Evolutionary conservation across 2,888 invertebrate species (phyloP), one percentile per base, ranked within the genome.

Genomic region (Dasypolia templi): DNA sequence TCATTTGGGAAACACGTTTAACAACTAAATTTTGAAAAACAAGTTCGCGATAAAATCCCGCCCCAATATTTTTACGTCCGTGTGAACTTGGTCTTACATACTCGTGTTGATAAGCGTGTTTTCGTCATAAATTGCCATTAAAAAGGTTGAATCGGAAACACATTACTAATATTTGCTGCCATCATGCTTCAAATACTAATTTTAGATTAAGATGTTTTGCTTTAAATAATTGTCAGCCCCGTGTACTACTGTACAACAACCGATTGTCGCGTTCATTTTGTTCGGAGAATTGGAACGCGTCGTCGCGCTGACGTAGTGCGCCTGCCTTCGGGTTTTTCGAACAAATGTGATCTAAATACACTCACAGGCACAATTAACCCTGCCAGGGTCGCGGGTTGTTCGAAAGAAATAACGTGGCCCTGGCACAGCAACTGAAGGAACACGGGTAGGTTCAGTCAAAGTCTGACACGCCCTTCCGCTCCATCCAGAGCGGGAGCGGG

Each of bases 21-120:
- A 72, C 59, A 72, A 59, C 3, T 2, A 7, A 12, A 0, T 22
- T 42, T 65, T 1, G 4, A 12, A 62, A 9, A 39, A 14, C n/a
- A n/a, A n/a, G n/a, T n/a, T n/a, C n/a, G n/a, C n/a, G n/a, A n/a
- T n/a, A n/a, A n/a, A n/a, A n/a, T n/a, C n/a, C n/a, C n/a, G n/a
- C n/a, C n/a, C n/a, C n/a, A n/a, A n/a, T n/a, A n/a, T n/a, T n/a
- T n/a, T n/a, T n/a, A n/a, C n/a, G n/a, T n/a, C n/a, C n/a, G n/a
- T n/a, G n/a, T n/a, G n/a, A n/a, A n/a, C n/a, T n/a, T n/a, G n/a
- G n/a, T n/a, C n/a, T 19, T 35, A 32, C 42, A 17, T 26, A 26
- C 1, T 56, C 4, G 0, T 42, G 58, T 75, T 66, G 75, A 75
- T 59, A 51, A 75, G 35, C 75, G 49, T 75, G n/a, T 75, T 75